Evolutionary conservation across 2,888 invertebrate species (phyloP).

Genomic region (Eupithecia subumbrata): DNA sequence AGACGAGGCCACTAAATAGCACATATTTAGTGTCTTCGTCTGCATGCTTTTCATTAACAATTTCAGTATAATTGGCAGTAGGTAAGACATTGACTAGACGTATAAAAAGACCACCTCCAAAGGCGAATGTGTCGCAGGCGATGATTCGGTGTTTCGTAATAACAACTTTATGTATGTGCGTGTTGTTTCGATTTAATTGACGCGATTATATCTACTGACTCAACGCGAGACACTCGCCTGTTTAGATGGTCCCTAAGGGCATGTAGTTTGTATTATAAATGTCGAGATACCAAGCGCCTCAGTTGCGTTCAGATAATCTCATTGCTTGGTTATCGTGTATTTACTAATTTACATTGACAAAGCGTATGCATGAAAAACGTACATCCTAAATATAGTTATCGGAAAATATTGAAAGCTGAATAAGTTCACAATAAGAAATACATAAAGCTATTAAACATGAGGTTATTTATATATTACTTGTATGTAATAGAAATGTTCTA

Average conservation of each 20-base stretch:
- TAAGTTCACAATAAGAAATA: constrained; percentile 50
- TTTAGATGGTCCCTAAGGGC: neutral
- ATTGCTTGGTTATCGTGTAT: constrained; percentile 65
- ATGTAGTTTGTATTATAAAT: constrained; percentile 2
- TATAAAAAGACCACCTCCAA: neutral
- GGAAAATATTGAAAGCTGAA: constrained; percentile 27
- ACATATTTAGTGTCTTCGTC: no score
- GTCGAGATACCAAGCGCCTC: constrained; percentile 27
- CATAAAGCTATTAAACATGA: constrained; percentile 50
- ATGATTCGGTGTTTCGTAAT: neutral
- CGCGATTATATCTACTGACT: neutral
- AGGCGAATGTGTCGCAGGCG: neutral
- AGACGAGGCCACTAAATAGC: neutral
- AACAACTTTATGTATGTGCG: neutral
- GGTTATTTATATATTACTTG: constrained; percentile 27
- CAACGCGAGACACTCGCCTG: neutral
- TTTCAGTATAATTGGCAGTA: constrained; percentile 6
- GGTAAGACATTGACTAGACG: constrained; percentile 23
- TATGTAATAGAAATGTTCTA: constrained; percentile 30
- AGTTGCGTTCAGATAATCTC: constrained; percentile 56
- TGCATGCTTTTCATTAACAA: neutral
- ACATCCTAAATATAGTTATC: constrained; percentile 35
- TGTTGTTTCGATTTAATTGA: neutral
- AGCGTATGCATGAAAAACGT: constrained; percentile 60
- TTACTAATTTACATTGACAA: constrained; percentile 72